Conservation (phyloP, 2,888 invertebrate species). For the Drosophila austrosaltans region DNA sequence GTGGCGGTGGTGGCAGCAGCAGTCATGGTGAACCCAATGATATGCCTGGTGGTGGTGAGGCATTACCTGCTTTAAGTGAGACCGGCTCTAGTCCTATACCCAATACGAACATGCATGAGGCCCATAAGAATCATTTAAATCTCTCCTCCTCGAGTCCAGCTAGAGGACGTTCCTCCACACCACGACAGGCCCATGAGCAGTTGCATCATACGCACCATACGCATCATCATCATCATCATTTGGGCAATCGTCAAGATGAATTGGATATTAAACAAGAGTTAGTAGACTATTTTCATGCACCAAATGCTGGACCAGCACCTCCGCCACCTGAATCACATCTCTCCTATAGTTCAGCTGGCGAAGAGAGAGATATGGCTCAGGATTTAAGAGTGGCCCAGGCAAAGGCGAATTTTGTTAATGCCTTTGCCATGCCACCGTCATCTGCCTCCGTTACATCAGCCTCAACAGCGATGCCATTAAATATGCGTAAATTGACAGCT, state of each 20-base stretch:
- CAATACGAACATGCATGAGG: conserved; percentile 77
- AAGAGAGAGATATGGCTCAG: conserved; percentile 82
- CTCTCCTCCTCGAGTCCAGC: conserved; percentile 56
- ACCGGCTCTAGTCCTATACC: conserved; percentile 80
- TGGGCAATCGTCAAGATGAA: conserved; percentile 65
- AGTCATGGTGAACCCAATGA: conserved; percentile 35
- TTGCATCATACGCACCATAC: conserved; percentile 46
- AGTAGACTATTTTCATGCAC: conserved; percentile 80
- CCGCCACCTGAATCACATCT: conserved; percentile 81
- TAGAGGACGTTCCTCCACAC: conserved; percentile 56
- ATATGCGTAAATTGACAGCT: conserved; percentile 76
- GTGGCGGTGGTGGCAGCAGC: conserved; percentile 31
- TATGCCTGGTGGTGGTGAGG: conserved; percentile 27
- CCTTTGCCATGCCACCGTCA: conserved; percentile 76
- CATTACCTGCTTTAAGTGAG: conserved; percentile 47
- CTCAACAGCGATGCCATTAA: conserved; percentile 68
- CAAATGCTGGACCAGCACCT: conserved; percentile 49
- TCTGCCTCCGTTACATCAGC: conserved; percentile 29
- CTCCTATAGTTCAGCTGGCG: conserved; percentile 80
- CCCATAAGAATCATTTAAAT: conserved; percentile 73
- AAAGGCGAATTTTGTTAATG: conserved; percentile 74
- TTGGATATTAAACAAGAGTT: conserved; percentile 81
- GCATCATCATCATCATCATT: conserved; percentile 38
- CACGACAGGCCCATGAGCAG: conserved; percentile 68
- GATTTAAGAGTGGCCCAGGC: conserved; percentile 81